A percentile compares a stretch with the other conserved stretches of the same genome.
Evolutionary conservation across 2,888 invertebrate species (phyloP).

Genomic region (Oscheius sp.): DNA sequence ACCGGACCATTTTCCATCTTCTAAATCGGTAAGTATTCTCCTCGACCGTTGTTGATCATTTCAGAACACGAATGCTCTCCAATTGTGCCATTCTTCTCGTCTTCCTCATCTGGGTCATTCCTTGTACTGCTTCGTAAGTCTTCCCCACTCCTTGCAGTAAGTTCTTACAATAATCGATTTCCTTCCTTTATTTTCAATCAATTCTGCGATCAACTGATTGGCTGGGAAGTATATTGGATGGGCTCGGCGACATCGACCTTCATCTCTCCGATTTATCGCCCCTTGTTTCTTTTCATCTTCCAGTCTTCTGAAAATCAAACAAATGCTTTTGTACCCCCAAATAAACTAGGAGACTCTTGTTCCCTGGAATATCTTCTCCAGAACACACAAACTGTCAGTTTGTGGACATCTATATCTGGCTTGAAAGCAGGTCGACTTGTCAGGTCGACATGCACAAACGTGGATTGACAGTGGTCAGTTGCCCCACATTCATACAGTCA

Average conservation of each 20-base stretch:
- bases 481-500: too few species aligned
- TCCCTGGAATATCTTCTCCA: too few species aligned
- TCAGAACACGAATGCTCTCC: background rate
- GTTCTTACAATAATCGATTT: background rate
- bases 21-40: background rate
- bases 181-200: conserved; percentile 20
- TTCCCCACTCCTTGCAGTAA: background rate
- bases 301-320: background rate
- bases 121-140: background rate
- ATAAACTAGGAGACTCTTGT: too few species aligned
- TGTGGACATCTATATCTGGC: too few species aligned
- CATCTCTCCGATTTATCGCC: conserved; percentile 17
- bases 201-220: conserved; percentile 17
- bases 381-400: too few species aligned
- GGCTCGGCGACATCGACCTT: conserved; percentile 14
- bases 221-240: conserved; percentile 30
- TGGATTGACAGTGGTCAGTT: too few species aligned
- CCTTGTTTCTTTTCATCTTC: conserved; percentile 19
- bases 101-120: conserved; percentile 6
- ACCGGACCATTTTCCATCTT: background rate
- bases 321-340: conserved; percentile 3
- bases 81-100: background rate
- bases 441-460: too few species aligned
- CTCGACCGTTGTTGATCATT: background rate
- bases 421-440: too few species aligned